Base-by-base conservation (phyloP, 1,140 invertebrate genomes). In the Galleria mellonella region DNA sequence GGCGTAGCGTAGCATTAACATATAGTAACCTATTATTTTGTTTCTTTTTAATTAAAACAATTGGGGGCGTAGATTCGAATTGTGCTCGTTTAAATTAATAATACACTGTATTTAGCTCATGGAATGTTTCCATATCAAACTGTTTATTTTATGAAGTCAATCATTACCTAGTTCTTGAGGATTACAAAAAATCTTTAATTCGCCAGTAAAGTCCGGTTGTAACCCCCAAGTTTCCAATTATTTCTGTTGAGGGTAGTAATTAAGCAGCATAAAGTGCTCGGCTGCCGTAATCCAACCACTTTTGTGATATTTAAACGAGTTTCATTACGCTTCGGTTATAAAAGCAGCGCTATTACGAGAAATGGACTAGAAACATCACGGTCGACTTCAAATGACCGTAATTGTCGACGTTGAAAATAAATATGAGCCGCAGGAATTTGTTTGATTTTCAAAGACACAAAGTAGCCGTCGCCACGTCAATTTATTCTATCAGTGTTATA, bases 261-360 rank as follows among this genome's bases (percentile, higher is more conserved):
- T 85, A 83, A 82, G 72, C 75, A 67, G 70, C 70, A 83, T 85
- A 83, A 85, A 81, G 71, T 77, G 76, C 68, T 72, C 63, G 72
- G 68, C 52, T 45, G 70, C 63, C 64, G 76, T 79, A 81, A 84
- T 83, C 78, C 72, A 61, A 83, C 74, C 77, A 81, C 76, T 83
- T 83, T 81, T 75, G 77, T 82, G 71, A 81, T 84, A 84, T 84
- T 84, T 79, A 83, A 84, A 83, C 76, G 74, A 75, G 76, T 84
- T 84, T 79, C 72, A 84, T 84, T 84, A 79, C 74, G 76, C 66
- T 81, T 84, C 67, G 77, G 72, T 75, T 84, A 76, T 83, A 84
- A 83, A 84, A 84, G 73, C 72, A 53, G 59, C 54, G 71, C 67
- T 75, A 82, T 82, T 83, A 79, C 70, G 76, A 77, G 69, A 81